phyloP scores from a whole-genome alignment of 2,113 vertebrate species.

The Nothobranchius furzeri region DNA sequence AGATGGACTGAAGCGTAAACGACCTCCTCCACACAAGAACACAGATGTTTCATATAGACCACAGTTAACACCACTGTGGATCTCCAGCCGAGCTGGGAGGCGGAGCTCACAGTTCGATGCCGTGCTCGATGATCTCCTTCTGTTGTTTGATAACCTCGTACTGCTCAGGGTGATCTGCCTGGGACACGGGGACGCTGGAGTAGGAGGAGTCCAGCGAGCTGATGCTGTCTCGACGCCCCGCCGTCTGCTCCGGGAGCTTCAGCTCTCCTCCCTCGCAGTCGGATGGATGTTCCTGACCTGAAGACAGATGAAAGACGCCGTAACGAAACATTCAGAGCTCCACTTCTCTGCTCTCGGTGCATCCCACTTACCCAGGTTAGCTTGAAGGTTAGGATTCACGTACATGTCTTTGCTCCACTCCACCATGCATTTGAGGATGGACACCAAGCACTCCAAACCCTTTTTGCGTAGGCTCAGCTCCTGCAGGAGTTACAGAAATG shows the following conservation, averaged over 20 bases:
- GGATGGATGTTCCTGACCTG: constrained; percentile 87
- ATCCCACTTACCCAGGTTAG: constrained; percentile 87
- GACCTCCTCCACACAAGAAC: background rate
- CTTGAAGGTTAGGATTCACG: constrained; percentile 94
- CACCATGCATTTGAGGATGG: constrained; percentile 98
- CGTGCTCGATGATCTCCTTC: constrained; percentile 98
- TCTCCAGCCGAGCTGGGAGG: background rate
- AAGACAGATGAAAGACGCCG: background rate
- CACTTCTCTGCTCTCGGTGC: no score
- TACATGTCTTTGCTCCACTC: constrained; percentile 99
- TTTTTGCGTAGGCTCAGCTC: constrained; percentile 97
- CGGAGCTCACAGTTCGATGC: constrained; percentile 92
- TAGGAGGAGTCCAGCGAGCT: constrained; percentile 93
- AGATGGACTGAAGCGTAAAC: background rate
- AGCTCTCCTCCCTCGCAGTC: constrained; percentile 86
- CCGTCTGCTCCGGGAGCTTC: constrained; percentile 84
- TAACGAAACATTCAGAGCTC: background rate
- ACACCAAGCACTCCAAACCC: constrained; percentile 96
- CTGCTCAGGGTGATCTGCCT: constrained; percentile 93
- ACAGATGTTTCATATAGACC: background rate
- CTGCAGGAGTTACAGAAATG: constrained; percentile 63
- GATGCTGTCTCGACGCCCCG: constrained; percentile 85
- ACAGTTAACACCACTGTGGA: background rate
- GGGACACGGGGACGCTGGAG: constrained; percentile 79
- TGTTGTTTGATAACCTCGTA: constrained; percentile 99